These are phyloP conservation scores for Harpegnathos saltator DNA, from an alignment of 1,140 invertebrate species.

Conservation along the genomic window DNA sequence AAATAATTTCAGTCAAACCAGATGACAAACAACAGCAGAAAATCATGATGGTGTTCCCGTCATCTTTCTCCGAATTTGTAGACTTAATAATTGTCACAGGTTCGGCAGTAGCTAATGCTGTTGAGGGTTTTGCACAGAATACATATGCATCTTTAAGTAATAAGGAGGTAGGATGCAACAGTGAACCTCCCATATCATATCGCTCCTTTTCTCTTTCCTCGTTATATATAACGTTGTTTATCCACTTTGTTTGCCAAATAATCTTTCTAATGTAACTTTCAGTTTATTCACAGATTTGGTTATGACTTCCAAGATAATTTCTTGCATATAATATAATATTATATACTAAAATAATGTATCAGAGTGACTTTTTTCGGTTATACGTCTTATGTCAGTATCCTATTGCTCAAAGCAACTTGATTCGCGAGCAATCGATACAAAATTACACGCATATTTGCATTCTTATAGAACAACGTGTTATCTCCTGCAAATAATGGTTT, in stretches of 20 bases:
- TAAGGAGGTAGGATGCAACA: constrained; percentile 77
- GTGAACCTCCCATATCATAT: constrained; percentile 55
- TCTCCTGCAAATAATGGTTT: neutral
- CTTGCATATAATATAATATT: too few species aligned
- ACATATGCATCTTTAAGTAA: constrained; percentile 60
- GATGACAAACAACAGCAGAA: constrained; percentile 78
- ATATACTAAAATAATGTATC: too few species aligned
- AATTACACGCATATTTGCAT: too few species aligned
- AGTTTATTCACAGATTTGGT: neutral
- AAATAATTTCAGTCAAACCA: constrained; percentile 82
- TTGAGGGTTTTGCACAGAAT: constrained; percentile 73
- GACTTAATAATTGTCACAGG: constrained; percentile 71
- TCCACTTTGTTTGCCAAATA: too few species aligned
- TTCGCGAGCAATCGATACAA: too few species aligned
- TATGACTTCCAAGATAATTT: too few species aligned
- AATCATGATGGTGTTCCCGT: constrained; percentile 77
- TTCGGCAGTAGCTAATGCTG: constrained; percentile 46
- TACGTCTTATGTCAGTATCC: neutral
- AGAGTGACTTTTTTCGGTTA: too few species aligned
- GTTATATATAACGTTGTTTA: too few species aligned
- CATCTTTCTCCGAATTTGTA: constrained; percentile 76
- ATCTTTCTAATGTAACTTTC: too few species aligned
- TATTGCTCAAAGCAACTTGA: neutral
- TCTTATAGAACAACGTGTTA: neutral
- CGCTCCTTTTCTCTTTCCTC: constrained; percentile 50